phyloP scores from a whole-genome alignment of 2,113 vertebrate species.

The Campylomormyrus numenius region DNA sequence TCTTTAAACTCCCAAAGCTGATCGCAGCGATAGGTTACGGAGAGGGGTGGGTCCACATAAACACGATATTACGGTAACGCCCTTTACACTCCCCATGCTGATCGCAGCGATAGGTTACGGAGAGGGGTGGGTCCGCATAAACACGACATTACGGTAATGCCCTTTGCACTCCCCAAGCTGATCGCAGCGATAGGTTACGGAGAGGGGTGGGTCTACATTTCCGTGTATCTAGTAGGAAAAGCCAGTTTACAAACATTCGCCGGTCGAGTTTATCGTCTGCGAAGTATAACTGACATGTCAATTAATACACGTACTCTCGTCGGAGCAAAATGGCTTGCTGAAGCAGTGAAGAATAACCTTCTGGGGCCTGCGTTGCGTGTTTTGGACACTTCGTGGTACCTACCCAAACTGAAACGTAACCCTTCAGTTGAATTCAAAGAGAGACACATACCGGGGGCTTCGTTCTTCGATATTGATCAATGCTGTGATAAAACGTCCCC shows the following conservation, averaged over 20 bases:
- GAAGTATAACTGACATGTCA: conserved; percentile 58
- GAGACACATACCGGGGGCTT: conserved; percentile 74
- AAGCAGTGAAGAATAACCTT: conserved; percentile 62
- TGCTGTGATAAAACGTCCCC: conserved; percentile 72
- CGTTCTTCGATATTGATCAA: conserved; percentile 81
- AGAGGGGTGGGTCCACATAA: background rate
- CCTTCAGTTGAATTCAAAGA: conserved; percentile 66
- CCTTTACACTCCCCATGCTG: background rate
- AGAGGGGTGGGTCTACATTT: background rate
- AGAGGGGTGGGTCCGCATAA: background rate
- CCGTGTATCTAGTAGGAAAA: background rate
- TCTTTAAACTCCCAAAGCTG: background rate
- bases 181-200: background rate
- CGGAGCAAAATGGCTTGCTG: conserved; percentile 74
- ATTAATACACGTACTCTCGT: conserved; percentile 68
- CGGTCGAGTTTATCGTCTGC: background rate
- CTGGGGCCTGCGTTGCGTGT: conserved; percentile 65
- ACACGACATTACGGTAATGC: background rate
- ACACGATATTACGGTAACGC: background rate
- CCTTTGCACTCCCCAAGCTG: background rate
- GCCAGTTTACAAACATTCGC: background rate
- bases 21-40: background rate
- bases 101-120: background rate
- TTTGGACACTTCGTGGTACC: conserved; percentile 84
- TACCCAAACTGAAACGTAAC: conserved; percentile 71